phyloP scores from a whole-genome alignment of 2,888 invertebrate genomes.

The Napeogenes sylphis region DNA sequence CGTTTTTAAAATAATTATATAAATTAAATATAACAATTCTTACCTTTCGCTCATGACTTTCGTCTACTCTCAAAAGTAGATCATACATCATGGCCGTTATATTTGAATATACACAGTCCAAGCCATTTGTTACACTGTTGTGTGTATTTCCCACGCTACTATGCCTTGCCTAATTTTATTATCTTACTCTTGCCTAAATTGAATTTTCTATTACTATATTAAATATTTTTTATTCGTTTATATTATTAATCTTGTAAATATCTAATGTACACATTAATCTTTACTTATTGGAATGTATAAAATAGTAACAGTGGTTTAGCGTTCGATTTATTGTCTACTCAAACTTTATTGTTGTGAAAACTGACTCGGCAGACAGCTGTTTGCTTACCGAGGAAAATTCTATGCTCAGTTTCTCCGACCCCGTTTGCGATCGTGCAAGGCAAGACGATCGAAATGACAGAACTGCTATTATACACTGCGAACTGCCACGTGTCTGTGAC shows the following conservation, averaged over 20 bases:
- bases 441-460: slow-evolving; percentile 17
- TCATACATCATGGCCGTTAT: slow-evolving; percentile 16
- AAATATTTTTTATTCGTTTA: background rate
- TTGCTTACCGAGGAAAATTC: slow-evolving; percentile 41
- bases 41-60: slow-evolving; percentile 9
- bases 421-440: slow-evolving; percentile 34
- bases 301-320: slow-evolving; percentile 8
- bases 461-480: slow-evolving; percentile 34
- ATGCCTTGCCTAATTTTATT: background rate
- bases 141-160: slow-evolving; percentile 14
- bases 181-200: background rate
- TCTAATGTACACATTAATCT: too few relatives aligned
- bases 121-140: slow-evolving; percentile 11
- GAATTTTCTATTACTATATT: background rate
- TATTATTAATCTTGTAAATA: too few relatives aligned
- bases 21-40: too few relatives aligned
- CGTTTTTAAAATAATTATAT: too few relatives aligned
- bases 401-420: slow-evolving; percentile 47
- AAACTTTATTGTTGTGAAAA: slow-evolving; percentile 21
- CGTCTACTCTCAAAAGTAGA: slow-evolving; percentile 19
- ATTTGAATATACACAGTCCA: slow-evolving; percentile 15
- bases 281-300: too few relatives aligned
- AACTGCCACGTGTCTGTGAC: slow-evolving; percentile 54
- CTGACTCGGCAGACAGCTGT: slow-evolving; percentile 16
- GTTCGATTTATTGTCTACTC: slow-evolving; percentile 12